Percentiles rank a stretch among this genome's conserved stretches.
phyloP scores from a whole-genome alignment of 1,140 invertebrate species.

The Apis dorsata region DNA sequence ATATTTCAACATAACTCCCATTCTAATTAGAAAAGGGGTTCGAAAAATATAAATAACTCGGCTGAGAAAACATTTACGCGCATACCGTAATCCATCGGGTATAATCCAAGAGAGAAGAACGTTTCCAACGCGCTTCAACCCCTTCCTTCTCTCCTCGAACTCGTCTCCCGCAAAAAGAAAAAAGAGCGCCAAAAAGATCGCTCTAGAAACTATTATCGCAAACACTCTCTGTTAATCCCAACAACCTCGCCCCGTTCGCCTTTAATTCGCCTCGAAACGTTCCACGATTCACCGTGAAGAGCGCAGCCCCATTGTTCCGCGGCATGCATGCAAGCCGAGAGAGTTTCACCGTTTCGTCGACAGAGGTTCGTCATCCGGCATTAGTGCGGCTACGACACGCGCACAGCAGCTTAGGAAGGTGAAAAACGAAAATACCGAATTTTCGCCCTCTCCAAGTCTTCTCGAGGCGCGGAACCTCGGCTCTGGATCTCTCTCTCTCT shows the following conservation, averaged over 20 bases:
- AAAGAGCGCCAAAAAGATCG: background rate
- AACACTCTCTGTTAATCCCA: conserved; percentile 5
- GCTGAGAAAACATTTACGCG: too few relatives aligned
- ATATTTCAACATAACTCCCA: too few relatives aligned
- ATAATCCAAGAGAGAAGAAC: background rate
- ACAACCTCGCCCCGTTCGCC: background rate
- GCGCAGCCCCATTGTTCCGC: conserved; percentile 23
- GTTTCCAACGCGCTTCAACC: background rate
- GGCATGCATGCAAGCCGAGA: conserved; percentile 3
- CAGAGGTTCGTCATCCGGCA: too few relatives aligned
- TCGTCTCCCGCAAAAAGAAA: background rate
- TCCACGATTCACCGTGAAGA: conserved; percentile 21
- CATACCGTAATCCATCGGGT: too few relatives aligned
- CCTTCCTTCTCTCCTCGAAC: background rate
- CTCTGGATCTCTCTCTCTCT: background rate
- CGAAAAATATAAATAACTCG: too few relatives aligned
- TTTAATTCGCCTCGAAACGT: conserved; percentile 25
- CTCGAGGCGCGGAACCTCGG: conserved; percentile 1
- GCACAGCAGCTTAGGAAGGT: background rate
- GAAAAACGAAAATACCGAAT: conserved; percentile 63
- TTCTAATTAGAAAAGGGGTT: too few relatives aligned
- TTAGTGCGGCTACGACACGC: background rate
- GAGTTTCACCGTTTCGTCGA: conserved; percentile 10
- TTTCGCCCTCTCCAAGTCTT: conserved; percentile 42
- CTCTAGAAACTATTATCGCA: background rate